Percentiles rank a stretch among this genome's conserved stretches.
phyloP scores from a whole-genome alignment of 2,888 invertebrate genomes.

The Entomobrya multifasciata region DNA sequence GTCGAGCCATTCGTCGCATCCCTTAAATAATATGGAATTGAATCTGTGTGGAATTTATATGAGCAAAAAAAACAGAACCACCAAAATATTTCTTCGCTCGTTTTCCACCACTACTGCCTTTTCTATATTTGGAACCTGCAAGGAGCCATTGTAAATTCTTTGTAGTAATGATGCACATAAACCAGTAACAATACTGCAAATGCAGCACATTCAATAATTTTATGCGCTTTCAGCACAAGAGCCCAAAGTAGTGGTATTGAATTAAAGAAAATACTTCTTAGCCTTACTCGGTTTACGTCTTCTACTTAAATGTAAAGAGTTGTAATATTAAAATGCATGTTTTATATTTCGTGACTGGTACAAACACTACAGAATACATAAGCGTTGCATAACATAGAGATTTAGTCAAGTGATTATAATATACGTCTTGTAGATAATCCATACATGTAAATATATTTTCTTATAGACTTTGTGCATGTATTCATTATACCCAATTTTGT shows the following conservation, averaged over 20 bases:
- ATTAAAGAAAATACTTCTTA: conserved; percentile 25
- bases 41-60: conserved; percentile 37
- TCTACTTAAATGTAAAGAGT: too few relatives aligned
- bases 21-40: conserved; percentile 39
- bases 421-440: too few relatives aligned
- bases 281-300: too few relatives aligned
- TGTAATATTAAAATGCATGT: too few relatives aligned
- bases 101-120: too few relatives aligned
- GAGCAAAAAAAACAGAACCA: background rate
- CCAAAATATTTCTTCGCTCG: background rate
- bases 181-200: conserved; percentile 44
- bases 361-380: too few relatives aligned
- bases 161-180: conserved; percentile 36
- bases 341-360: too few relatives aligned
- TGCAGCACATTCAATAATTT: conserved; percentile 49
- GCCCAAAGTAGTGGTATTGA: background rate
- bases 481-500: background rate
- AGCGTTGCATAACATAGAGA: too few relatives aligned
- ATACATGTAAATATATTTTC: too few relatives aligned
- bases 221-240: conserved; percentile 29
- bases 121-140: background rate
- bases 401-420: too few relatives aligned
- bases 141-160: conserved; percentile 31
- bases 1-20: conserved; percentile 27
- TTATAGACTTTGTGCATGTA: too few relatives aligned